phyloP scores from a whole-genome alignment of 2,888 invertebrate genomes.

The Blastobasis adustella region DNA sequence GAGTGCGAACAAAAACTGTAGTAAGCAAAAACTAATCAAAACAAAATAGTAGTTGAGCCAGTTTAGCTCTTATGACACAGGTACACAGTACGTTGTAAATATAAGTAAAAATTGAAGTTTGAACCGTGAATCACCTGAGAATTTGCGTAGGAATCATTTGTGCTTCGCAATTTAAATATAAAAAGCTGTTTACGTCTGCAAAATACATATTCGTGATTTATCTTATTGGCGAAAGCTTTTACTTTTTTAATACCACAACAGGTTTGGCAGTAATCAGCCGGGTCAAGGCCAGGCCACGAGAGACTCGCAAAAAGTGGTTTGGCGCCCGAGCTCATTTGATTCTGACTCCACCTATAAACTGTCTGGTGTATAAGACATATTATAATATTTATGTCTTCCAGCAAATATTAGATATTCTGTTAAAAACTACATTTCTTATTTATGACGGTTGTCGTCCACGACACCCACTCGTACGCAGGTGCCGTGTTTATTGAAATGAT shows the following conservation, averaged over 20 bases:
- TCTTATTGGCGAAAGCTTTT: slow-evolving; percentile 57
- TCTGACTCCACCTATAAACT: slow-evolving; percentile 33
- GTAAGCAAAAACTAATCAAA: no score
- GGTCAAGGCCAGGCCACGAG: slow-evolving; percentile 51
- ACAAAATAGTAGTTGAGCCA: no score
- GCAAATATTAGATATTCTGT: slow-evolving; percentile 4
- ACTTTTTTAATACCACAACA: slow-evolving; percentile 52
- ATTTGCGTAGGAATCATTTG: no score
- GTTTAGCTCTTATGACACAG: no score
- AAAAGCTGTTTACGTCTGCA: no score
- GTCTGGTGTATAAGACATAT: slow-evolving; percentile 20
- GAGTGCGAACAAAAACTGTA: no score
- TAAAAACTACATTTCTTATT: slow-evolving; percentile 30
- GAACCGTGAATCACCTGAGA: no score
- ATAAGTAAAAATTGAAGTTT: no score
- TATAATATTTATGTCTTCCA: slow-evolving; percentile 20
- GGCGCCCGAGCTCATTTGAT: slow-evolving; percentile 31
- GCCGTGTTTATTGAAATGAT: slow-evolving; percentile 28
- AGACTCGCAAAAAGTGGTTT: slow-evolving; percentile 48
- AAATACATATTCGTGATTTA: slow-evolving; percentile 2
- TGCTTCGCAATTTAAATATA: no score
- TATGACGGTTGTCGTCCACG: slow-evolving; percentile 20
- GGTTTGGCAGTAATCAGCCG: slow-evolving; percentile 48
- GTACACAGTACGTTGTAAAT: no score
- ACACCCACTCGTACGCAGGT: slow-evolving; percentile 30